Conservation (phyloP, 2,113 vertebrate species). For the Cacatua alba region DNA sequence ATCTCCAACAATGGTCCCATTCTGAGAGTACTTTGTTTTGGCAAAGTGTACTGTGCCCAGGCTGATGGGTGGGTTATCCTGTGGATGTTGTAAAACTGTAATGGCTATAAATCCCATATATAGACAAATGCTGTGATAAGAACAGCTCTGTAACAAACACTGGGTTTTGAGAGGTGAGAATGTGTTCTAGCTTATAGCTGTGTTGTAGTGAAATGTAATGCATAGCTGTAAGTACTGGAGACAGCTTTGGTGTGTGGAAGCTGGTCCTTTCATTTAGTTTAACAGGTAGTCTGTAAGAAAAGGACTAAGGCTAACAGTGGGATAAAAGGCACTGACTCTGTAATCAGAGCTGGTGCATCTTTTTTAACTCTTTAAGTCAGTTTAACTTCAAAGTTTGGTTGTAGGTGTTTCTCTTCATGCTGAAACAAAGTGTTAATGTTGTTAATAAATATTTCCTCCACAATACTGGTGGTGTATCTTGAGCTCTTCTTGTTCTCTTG, state of each 20-base stretch:
- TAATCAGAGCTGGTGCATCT: neutral
- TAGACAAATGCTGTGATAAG: neutral
- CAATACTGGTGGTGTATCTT: neutral
- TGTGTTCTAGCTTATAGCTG: neutral
- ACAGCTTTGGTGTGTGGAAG: neutral
- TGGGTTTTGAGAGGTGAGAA: neutral
- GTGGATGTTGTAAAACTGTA: neutral
- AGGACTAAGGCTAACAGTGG: neutral
- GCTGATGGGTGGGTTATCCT: neutral
- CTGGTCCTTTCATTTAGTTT: neutral
- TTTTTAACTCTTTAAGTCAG: neutral
- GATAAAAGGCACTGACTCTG: neutral
- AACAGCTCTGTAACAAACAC: neutral
- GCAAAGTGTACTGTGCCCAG: neutral
- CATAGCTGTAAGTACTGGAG: neutral
- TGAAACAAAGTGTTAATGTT: neutral
- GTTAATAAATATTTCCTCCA: neutral
- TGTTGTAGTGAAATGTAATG: neutral
- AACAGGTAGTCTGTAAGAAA: neutral
- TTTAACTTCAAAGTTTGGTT: neutral
- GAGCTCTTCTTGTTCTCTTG: neutral
- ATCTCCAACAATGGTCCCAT: neutral
- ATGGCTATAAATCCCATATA: neutral
- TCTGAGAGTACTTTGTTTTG: neutral
- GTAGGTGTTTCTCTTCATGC: neutral